Conservation (phyloP, 2,888 invertebrate species). For the Apantesis nais region DNA sequence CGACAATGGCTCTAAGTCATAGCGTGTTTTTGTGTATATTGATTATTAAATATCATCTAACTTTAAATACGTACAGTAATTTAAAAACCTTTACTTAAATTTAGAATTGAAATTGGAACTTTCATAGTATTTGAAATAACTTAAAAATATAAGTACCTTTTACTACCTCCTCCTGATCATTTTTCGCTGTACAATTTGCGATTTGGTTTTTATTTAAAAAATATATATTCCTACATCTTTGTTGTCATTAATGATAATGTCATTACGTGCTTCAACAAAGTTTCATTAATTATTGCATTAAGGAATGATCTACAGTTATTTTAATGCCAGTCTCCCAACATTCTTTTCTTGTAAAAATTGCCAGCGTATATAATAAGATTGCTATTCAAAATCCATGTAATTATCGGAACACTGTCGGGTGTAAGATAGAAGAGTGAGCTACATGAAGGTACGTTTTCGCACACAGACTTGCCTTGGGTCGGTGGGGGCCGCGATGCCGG, state of each 20-base stretch:
- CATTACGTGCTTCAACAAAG: not conserved
- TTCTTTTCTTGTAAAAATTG: not conserved
- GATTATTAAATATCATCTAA: no score
- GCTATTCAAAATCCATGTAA: conserved; percentile 5
- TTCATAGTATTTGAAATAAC: not conserved
- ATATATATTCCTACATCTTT: not conserved
- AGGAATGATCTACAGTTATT: not conserved
- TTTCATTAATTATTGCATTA: not conserved
- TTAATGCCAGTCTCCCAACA: not conserved
- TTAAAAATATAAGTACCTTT: not conserved
- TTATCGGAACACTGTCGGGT: conserved; percentile 1
- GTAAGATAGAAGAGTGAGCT: conserved; percentile 31
- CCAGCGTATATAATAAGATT: not conserved
- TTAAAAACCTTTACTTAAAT: not conserved
- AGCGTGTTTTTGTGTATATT: no score
- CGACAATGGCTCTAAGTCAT: no score
- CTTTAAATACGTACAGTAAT: no score
- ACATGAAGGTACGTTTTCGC: conserved; percentile 67
- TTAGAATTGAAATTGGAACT: not conserved
- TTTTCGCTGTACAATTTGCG: no score
- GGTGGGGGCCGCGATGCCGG: conserved; percentile 79
- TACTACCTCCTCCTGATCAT: not conserved
- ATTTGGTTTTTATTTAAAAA: not conserved
- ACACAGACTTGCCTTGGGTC: conserved; percentile 81
- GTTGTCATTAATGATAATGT: not conserved